Evolutionary conservation across 2,113 vertebrate species (phyloP), one percentile per base, ranked within the genome.

Genomic region (Gymnogyps californianus): DNA sequence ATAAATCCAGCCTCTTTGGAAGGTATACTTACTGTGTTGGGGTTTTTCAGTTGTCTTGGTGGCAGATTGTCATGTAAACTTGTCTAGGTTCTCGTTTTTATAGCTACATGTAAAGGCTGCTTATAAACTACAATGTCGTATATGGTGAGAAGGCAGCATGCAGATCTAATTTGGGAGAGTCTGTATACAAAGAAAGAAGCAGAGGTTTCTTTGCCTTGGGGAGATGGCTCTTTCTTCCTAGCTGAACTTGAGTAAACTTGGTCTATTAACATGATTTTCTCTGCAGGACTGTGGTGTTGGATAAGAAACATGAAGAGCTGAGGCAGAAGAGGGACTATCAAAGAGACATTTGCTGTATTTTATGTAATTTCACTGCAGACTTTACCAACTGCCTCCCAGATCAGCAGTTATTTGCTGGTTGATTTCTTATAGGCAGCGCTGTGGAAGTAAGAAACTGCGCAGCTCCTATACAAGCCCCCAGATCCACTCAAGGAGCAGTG

Each of bases 261-360:
- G n/a, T 55, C 87, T 91, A 79, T 83, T 94, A 94, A 64, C 87
- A 34, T 44, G 84, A 87, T 96, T 97, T 93, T 94, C 95, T 96
- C 96, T 88, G 87, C 94, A 93, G 84, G 94, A 93, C 93, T 95
- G 82, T 88, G 89, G 81, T 55, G 93, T 70, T 95, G 95, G 93
- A 75, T 90, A 83, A 97, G 91, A 83, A 93, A 76, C 89, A 62
- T 13, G 64, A 94, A 94, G 91, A 90, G 93, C 91, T 77, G 93
- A 91, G 81, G 87, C 92, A 82, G 93, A 96, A 71, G 79, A 93
- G 91, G 85, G 90, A 59, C 93, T 96, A 71, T 96, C 93, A 93
- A 81, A 95, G 85, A 88, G 71, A 31, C 67, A 36, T 96, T 93
- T 86, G 64, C 87, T 94, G 44, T 87, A 69, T 95, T 94, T 96